Base-by-base conservation (phyloP, 2,113 vertebrate genomes). In the Perccottus glenii region DNA sequence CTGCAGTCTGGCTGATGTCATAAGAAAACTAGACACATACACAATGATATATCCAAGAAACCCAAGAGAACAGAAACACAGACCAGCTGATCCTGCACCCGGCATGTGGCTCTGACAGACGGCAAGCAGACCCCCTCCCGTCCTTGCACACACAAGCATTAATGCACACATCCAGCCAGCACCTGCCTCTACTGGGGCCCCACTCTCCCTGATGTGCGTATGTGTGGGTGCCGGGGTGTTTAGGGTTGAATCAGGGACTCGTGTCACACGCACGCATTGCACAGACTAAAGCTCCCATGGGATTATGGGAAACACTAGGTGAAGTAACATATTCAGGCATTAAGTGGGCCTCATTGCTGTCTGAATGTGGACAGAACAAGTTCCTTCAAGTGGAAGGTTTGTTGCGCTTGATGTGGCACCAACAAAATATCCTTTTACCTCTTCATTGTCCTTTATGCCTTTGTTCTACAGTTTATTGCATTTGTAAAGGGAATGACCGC, bases 231-330 rank as follows among this genome's bases (percentile, higher is more conserved):
- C 60, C 58, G 59, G 49, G 69, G 38, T 59, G 63, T 77, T 51
- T 44, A 63, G 66, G 80, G 73, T 85, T 77, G 57, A 76, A 57
- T 70, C 78, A 69, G 60, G 81, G 85, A 79, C 88, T 79, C 79
- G 89, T 90, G 90, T 91, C 90, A 80, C 88, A 85, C 86, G 87
- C 78, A 50, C 64, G 88, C 82, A 92, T 90, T 92, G 78, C 89
- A 69, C 40, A 42, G 55, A 40, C 15, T n/a, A 78, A 64, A 70
- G 49, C 59, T 82, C 88, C 75, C 85, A 84, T 70, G 78, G 53
- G 76, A 90, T 90, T 92, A 91, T 69, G 74, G 44, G 62, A 27
- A 35, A 49, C 80, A 45, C 67, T 79, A 36, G 52, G 52, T n/a
- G 36, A 53, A 55, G 32, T 36, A 55, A 55, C 52, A 55, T 5